These are phyloP conservation scores for Autographa pulchrina DNA, from an alignment of 2,888 invertebrate genomes.

Conservation along the genomic window DNA sequence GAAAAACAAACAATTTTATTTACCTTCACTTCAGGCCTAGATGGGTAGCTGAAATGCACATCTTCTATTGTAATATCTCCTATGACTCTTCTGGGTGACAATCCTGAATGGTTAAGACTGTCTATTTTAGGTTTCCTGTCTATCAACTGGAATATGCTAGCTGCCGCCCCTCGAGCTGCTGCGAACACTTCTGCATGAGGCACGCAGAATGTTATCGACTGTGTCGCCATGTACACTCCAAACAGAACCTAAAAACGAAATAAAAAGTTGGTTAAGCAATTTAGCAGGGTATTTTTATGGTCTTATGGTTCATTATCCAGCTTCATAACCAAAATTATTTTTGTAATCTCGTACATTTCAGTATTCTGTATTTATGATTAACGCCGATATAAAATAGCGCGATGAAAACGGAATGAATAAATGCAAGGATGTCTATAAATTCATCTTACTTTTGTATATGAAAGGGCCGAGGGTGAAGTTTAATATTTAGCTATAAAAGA, in stretches of 20 bases:
- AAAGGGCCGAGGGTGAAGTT: no score
- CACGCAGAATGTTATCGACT: constrained; percentile 93
- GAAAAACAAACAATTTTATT: no score
- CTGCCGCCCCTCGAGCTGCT: constrained; percentile 92
- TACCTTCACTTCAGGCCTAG: constrained; percentile 92
- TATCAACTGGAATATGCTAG: constrained; percentile 92
- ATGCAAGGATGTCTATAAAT: no score
- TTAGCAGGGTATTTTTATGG: no score
- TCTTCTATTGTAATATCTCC: constrained; percentile 93
- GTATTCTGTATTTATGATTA: no score
- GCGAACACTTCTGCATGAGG: constrained; percentile 94
- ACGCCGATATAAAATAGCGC: no score
- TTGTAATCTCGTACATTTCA: no score
- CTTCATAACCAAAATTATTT: no score
- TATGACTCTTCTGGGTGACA: constrained; percentile 87
- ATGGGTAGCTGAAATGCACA: constrained; percentile 94
- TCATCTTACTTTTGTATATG: no score
- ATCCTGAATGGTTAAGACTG: constrained; percentile 90
- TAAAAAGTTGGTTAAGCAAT: not conserved
- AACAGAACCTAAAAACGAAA: constrained; percentile 90
- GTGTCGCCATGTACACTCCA: constrained; percentile 93
- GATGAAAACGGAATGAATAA: no score
- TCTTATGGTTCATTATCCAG: no score
- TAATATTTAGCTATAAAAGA: not conserved
- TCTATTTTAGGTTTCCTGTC: constrained; percentile 93